These are phyloP conservation scores for Lepus oiostolus DNA, from an alignment of 2,797 vertebrate species.

Conservation along the genomic window DNA sequence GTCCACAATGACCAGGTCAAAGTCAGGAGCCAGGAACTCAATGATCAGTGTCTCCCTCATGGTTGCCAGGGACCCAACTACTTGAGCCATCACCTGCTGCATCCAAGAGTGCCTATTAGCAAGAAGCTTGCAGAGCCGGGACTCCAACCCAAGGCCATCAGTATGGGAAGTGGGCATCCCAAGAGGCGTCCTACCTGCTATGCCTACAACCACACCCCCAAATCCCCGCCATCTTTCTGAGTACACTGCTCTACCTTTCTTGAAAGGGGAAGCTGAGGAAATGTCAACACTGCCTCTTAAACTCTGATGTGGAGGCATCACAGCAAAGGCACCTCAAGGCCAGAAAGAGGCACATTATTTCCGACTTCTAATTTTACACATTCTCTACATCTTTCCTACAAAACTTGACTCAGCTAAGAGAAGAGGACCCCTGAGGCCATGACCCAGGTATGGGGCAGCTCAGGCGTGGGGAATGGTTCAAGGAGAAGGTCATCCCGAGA, in stretches of 20 bases:
- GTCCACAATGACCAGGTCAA: no score
- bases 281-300: neutral
- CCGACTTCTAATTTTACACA: neutral
- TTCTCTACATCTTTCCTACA: neutral
- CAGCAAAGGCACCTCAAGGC: neutral
- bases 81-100: no score
- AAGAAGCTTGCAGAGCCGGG: no score
- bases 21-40: no score
- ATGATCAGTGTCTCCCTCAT: no score
- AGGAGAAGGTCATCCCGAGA: neutral
- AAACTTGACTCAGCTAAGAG: neutral
- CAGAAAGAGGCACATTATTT: neutral
- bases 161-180: no score
- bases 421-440: neutral
- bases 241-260: neutral
- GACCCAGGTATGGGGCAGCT: neutral
- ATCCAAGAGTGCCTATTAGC: no score
- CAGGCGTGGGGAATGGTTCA: neutral
- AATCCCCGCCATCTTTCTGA: no score
- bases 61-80: no score
- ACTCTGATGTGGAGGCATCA: constrained; percentile 31
- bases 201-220: no score
- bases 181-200: no score
- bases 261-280: neutral
- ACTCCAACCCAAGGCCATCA: no score